A percentile compares a stretch with the other conserved stretches of the same genome.
Conservation (phyloP, 2,888 invertebrate species). For the Andrena bucephala region DNA sequence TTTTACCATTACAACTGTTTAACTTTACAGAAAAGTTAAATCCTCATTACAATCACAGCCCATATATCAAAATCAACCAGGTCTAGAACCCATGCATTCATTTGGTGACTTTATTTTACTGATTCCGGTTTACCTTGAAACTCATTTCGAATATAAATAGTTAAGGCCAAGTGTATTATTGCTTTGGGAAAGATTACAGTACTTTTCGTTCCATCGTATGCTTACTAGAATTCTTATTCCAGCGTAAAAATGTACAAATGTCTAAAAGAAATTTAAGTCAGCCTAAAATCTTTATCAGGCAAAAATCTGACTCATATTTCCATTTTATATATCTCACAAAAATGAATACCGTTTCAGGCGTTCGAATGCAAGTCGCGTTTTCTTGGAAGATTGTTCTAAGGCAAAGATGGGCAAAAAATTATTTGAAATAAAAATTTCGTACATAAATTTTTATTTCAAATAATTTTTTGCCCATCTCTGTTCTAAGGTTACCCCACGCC, state of each 20-base stretch:
- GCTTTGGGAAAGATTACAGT: conserved; percentile 13
- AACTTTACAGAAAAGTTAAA: conserved; percentile 42
- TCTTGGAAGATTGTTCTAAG: background rate
- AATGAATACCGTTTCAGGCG: background rate
- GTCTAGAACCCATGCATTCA: conserved; percentile 70
- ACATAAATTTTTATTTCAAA: too few relatives aligned
- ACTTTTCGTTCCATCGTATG: conserved; percentile 6
- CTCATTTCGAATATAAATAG: conserved; percentile 30
- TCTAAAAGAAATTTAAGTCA: background rate
- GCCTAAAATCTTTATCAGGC: background rate
- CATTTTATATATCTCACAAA: background rate
- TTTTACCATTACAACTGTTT: conserved; percentile 1
- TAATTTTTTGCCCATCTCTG: too few relatives aligned
- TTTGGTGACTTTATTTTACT: conserved; percentile 53
- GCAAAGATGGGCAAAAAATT: too few relatives aligned
- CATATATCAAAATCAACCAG: conserved; percentile 72
- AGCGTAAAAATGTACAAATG: conserved; percentile 5
- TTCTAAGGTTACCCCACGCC: background rate
- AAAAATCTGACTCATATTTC: conserved; percentile 12
- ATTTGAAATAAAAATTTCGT: too few relatives aligned
- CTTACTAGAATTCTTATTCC: background rate
- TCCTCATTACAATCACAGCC: conserved; percentile 66
- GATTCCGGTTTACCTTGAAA: conserved; percentile 18
- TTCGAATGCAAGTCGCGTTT: background rate
- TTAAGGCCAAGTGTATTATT: conserved; percentile 27